Percentiles rank a stretch among this genome's conserved stretches.
phyloP scores from a whole-genome alignment of 2,113 vertebrate species.

The Seriola rivoliana region DNA sequence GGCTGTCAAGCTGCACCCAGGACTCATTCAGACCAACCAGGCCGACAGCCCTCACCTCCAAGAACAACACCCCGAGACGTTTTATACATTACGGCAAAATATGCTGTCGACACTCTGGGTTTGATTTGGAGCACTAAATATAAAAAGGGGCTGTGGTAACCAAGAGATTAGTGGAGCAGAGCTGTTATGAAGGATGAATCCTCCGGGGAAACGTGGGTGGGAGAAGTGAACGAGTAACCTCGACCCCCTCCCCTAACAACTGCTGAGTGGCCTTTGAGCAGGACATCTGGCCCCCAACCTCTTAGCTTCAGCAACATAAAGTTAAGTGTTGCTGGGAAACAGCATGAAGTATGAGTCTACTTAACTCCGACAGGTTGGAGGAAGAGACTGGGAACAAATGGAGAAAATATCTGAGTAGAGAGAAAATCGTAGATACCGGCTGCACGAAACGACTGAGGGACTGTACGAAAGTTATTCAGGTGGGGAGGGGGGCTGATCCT shows the following conservation, averaged over 20 bases:
- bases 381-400: not conserved
- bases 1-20: conserved; percentile 67
- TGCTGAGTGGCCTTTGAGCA: conserved; percentile 20
- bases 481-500: no score
- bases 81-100: conserved; percentile 22
- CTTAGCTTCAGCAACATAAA: not conserved
- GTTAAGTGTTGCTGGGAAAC: conserved; percentile 7
- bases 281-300: conserved; percentile 6
- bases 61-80: conserved; percentile 49
- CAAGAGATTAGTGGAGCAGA: conserved; percentile 2
- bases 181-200: conserved; percentile 28
- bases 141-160: conserved; percentile 24
- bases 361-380: no score
- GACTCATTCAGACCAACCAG: conserved; percentile 60
- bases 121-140: conserved; percentile 36
- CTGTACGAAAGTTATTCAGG: no score
- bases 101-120: conserved; percentile 14
- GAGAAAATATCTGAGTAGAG: not conserved
- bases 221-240: conserved; percentile 26
- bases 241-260: not conserved
- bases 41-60: conserved; percentile 43
- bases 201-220: conserved; percentile 16
- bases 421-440: no score
- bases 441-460: no score
- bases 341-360: not conserved